Base-by-base conservation (phyloP, 1,140 invertebrate species). In the Phortica variegata region DNA sequence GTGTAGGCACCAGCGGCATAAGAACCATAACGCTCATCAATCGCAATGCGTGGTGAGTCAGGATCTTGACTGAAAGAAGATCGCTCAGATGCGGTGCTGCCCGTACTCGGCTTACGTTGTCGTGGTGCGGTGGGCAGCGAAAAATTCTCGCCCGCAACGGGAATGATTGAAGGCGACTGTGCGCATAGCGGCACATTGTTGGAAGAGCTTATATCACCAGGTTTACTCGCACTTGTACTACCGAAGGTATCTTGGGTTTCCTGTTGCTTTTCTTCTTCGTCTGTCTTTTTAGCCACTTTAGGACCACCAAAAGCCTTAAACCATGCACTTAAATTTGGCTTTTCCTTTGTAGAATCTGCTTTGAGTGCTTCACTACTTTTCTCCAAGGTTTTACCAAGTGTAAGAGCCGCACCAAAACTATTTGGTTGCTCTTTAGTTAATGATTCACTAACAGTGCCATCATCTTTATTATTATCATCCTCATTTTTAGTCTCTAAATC, bases 271-370 rank as follows among this genome's bases (percentile, higher is more conserved):
- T 78, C 72, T 17, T 62, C 65, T 8, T 80, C 79, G 3, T 58
- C 43, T 36, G 77, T 71, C 29, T 70, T 66, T 18, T 77, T 76
- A 13, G 47, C 58, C 23, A 79, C 80, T 73, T 83, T 91, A 5
- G 90, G 90, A 0, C 86, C 87, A 32, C 91, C 90, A 73, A 93
- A 93, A 1, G 90, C 90, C 77, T 92, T 92, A 43, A 93, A 89
- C 91, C 90, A 93, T 10, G 89, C 91, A 73, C 88, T 91, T 33
- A 91, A 79, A 78, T 93, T 91, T 1, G 91, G 90, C 40, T 89
- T 91, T 13, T 87, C 85, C 72, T 85, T 61, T 8, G 52, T 36
- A 2, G 42, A 15, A 6, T 58, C 56, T 7, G 10, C n/a, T 19
- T 34, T 43, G 12, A 23, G 36, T n/a, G 50, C 32, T 2, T 60